phyloP scores from a whole-genome alignment of 2,797 vertebrate genomes.

The Anomalospiza imberbis region DNA sequence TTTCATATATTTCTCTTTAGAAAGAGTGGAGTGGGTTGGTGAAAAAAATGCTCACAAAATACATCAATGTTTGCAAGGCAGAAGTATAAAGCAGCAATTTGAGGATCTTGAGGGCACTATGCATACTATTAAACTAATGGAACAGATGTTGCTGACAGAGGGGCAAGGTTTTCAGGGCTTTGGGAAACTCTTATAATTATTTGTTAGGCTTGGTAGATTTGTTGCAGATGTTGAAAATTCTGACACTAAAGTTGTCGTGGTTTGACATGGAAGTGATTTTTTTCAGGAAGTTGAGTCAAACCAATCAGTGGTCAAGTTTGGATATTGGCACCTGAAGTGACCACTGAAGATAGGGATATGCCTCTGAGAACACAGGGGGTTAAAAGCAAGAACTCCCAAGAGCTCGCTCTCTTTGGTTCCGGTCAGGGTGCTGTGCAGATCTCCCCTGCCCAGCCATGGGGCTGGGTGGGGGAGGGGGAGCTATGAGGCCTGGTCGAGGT shows the following conservation, averaged over 20 bases:
- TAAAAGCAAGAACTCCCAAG: too few species aligned
- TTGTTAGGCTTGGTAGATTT: neutral
- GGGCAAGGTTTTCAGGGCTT: neutral
- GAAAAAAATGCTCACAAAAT: neutral
- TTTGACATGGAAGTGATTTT: too few species aligned
- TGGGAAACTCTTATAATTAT: slow-evolving; percentile 55
- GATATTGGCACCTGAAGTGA: too few species aligned
- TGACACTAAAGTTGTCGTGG: neutral
- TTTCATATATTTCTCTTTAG: neutral
- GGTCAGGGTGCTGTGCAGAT: too few species aligned
- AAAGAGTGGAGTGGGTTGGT: neutral
- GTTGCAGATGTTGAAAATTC: neutral
- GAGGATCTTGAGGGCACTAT: slow-evolving; percentile 39
- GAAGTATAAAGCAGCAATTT: slow-evolving; percentile 38
- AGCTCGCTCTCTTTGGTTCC: too few species aligned
- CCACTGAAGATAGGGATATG: too few species aligned
- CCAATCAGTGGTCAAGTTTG: too few species aligned
- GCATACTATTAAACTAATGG: slow-evolving; percentile 44
- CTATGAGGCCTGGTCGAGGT: too few species aligned
- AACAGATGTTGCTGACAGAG: slow-evolving; percentile 40
- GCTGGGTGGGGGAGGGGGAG: too few species aligned
- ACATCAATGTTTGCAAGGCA: neutral
- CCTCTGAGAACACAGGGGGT: too few species aligned
- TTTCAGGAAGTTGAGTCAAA: too few species aligned
- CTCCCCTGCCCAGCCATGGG: too few species aligned